Percentiles rank a stretch among this genome's conserved stretches.
phyloP scores from a whole-genome alignment of 53 echinoderm and acorn worm genomes.

The Stichopus horrens region DNA sequence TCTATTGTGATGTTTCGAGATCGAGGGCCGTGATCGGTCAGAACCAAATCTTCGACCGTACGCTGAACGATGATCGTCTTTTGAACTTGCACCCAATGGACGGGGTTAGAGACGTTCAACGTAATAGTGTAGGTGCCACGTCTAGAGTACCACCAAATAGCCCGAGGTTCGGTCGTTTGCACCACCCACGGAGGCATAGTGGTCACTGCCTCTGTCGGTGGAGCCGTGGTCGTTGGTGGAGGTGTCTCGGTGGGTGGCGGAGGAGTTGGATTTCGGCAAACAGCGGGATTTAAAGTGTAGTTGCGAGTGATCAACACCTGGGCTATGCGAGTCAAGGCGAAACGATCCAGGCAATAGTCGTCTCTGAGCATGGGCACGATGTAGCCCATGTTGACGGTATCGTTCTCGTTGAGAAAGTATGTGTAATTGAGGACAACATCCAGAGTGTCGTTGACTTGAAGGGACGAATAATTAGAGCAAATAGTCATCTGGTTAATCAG shows the following conservation, averaged over 20 bases:
- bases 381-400: conserved; percentile 55
- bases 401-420: conserved; percentile 56
- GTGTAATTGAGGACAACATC: conserved; percentile 57
- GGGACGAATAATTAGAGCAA: conserved; percentile 3
- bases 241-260: conserved; percentile 53
- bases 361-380: conserved; percentile 58
- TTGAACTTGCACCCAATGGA: conserved; percentile 65
- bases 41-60: conserved; percentile 54
- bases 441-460: conserved; percentile 46
- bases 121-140: conserved; percentile 71
- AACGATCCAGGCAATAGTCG: conserved; percentile 50
- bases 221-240: conserved; percentile 48
- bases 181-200: conserved; percentile 67
- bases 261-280: conserved; percentile 59
- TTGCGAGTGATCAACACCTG: conserved; percentile 52
- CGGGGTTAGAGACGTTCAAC: conserved; percentile 76
- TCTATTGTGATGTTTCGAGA: conserved; percentile 74
- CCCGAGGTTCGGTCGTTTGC: conserved; percentile 66
- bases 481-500: conserved; percentile 14
- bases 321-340: conserved; percentile 52
- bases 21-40: conserved; percentile 75
- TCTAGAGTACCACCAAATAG: conserved; percentile 75
- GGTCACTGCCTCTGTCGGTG: conserved; percentile 45
- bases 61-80: conserved; percentile 67
- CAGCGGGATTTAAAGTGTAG: conserved; percentile 52